Percentiles rank a stretch among this genome's conserved stretches.
Evolutionary conservation across 2,113 vertebrate species (phyloP).

Genomic region (Silurus glanis): DNA sequence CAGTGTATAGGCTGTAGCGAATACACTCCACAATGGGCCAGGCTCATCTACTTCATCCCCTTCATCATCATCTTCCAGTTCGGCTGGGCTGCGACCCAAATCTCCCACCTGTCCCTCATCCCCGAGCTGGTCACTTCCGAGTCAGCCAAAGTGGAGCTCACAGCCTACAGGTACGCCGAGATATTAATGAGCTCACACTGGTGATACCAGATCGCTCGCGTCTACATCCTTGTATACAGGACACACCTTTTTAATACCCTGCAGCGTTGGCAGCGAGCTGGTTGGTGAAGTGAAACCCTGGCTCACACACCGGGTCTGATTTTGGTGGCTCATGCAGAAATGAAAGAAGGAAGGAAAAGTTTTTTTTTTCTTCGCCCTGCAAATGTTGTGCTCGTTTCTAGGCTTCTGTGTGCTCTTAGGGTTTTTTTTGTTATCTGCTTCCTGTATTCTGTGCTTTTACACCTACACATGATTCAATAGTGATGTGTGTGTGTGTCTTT

Average conservation of each 20-base stretch:
- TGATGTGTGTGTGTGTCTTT: too few relatives aligned
- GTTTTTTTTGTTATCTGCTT: background rate
- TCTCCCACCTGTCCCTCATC: slow-evolving; percentile 93
- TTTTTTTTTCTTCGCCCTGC: background rate
- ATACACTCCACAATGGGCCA: slow-evolving; percentile 81
- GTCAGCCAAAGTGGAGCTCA: slow-evolving; percentile 92
- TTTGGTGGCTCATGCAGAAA: background rate
- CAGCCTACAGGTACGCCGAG: slow-evolving; percentile 83
- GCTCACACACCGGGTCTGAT: background rate
- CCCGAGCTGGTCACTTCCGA: slow-evolving; percentile 84
- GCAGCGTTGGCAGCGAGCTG: background rate
- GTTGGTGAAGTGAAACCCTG: background rate
- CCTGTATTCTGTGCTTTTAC: background rate
- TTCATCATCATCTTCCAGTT: slow-evolving; percentile 94
- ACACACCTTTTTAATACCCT: background rate
- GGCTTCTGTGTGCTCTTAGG: too few relatives aligned
- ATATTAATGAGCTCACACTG: background rate
- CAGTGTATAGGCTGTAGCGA: slow-evolving; percentile 80
- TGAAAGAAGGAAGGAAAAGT: too few relatives aligned
- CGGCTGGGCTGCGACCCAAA: slow-evolving; percentile 92
- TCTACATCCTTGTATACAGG: background rate
- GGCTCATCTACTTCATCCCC: slow-evolving; percentile 83
- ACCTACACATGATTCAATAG: too few relatives aligned
- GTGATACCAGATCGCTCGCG: background rate
- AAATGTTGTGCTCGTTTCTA: background rate